These are phyloP conservation scores for Sycobia sp. DNA, from an alignment of 1,140 invertebrate species.

Conservation along the genomic window DNA sequence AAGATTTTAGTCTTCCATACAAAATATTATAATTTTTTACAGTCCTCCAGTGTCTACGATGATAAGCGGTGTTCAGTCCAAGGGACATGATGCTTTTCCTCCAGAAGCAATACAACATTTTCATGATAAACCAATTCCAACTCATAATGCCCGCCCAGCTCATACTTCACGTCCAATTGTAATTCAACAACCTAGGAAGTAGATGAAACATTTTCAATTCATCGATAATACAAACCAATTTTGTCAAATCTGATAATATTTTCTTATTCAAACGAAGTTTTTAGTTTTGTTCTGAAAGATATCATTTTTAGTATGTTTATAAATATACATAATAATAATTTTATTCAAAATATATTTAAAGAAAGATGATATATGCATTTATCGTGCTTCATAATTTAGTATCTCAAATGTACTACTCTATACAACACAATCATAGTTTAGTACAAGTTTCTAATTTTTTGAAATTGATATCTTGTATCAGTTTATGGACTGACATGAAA, in stretches of 20 bases:
- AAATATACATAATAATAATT: not conserved
- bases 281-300: not conserved
- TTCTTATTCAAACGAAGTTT: not conserved
- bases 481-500: not conserved
- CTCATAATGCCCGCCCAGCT: constrained; percentile 66
- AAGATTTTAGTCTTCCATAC: too few species aligned
- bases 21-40: constrained; percentile 33
- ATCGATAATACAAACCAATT: too few species aligned
- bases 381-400: too few species aligned
- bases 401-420: not conserved
- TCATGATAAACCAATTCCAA: constrained; percentile 76
- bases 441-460: too few species aligned
- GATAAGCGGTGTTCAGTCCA: constrained; percentile 78
- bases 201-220: constrained; percentile 9
- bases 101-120: constrained; percentile 81
- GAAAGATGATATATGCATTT: not conserved
- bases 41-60: constrained; percentile 78
- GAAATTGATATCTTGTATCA: too few species aligned
- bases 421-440: too few species aligned
- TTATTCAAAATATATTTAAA: not conserved
- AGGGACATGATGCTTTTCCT: constrained; percentile 87
- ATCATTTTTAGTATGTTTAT: constrained; percentile 8
- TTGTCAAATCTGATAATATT: constrained; percentile 4
- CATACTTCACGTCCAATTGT: constrained; percentile 66
- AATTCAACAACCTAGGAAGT: constrained; percentile 81